These are phyloP conservation scores for Saguinus midas DNA, from an alignment of 2,113 vertebrate genomes.

Conservation along the genomic window DNA sequence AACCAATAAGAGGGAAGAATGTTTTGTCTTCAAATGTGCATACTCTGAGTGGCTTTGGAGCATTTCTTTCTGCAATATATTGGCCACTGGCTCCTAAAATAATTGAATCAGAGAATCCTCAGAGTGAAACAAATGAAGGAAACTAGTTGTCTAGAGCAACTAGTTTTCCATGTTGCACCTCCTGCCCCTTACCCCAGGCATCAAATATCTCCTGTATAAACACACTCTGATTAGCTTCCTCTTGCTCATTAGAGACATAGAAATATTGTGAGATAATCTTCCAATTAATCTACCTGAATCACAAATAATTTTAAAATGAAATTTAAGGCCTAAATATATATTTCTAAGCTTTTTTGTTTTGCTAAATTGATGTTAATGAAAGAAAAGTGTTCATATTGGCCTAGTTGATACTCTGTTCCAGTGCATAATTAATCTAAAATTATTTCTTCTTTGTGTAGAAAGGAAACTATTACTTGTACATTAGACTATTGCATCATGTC, in stretches of 20 bases:
- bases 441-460: not conserved
- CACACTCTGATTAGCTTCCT: not conserved
- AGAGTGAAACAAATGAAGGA: not conserved
- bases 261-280: not conserved
- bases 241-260: not conserved
- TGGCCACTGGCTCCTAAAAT: not conserved
- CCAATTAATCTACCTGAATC: not conserved
- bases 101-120: not conserved
- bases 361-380: not conserved
- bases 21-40: not conserved
- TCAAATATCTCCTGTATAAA: not conserved
- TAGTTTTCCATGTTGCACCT: not conserved
- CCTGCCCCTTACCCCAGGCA: rapidly evolving
- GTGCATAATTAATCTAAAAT: not conserved
- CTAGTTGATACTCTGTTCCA: constrained; percentile 22
- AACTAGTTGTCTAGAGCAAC: not conserved
- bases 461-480: not conserved
- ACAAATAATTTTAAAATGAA: constrained; percentile 7
- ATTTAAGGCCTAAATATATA: not conserved
- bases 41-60: not conserved
- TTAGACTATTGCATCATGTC: not conserved
- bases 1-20: not conserved
- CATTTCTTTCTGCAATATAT: not conserved
- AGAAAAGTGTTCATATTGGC: not conserved
- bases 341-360: not conserved